Conservation (phyloP, 2,797 vertebrate genomes). For the Bradypodion pumilum region DNA sequence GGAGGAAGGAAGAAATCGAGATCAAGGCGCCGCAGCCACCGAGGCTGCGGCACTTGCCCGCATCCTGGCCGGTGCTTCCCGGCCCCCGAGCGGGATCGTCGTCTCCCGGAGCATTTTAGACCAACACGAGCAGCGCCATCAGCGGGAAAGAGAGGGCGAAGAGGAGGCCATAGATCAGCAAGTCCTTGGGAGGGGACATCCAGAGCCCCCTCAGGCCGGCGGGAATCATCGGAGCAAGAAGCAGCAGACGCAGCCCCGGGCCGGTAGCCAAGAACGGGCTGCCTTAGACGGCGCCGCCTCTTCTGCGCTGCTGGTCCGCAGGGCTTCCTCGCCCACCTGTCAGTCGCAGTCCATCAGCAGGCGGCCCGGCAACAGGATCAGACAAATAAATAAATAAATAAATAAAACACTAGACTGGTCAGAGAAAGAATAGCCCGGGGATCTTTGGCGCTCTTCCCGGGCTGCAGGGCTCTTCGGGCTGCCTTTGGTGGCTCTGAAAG, state of each 20-base stretch:
- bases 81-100: neutral
- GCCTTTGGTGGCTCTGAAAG: neutral
- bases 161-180: slow-evolving; percentile 44
- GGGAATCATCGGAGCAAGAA: neutral
- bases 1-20: no score
- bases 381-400: neutral
- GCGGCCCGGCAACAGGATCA: neutral
- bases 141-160: slow-evolving; percentile 55
- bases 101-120: slow-evolving; percentile 45
- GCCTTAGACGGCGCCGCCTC: neutral
- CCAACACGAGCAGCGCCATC: slow-evolving; percentile 41
- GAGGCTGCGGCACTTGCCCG: neutral
- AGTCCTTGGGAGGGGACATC: slow-evolving; percentile 31
- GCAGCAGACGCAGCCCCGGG: neutral
- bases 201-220: neutral
- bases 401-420: neutral
- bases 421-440: no score
- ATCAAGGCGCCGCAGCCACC: neutral
- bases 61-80: neutral
- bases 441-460: no score
- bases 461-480: no score
- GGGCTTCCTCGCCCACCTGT: no score
- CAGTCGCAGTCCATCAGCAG: neutral
- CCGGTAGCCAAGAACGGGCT: neutral
- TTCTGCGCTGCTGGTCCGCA: no score